These are phyloP conservation scores for Rafetus swinhoei DNA, from an alignment of 2,113 vertebrate species.

Conservation along the genomic window DNA sequence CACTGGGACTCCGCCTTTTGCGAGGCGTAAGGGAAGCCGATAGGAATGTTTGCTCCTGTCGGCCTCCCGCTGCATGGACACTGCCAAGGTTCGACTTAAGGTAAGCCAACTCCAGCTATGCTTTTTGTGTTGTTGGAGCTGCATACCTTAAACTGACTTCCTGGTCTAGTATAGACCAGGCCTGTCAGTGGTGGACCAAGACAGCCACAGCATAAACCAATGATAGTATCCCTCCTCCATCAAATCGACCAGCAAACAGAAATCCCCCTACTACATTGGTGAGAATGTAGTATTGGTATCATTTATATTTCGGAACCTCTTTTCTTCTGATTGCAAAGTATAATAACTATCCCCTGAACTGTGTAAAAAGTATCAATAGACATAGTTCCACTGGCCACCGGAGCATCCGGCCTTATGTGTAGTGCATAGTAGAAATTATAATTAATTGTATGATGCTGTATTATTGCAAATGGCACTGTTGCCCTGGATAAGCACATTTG, in stretches of 20 bases:
- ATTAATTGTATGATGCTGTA: neutral
- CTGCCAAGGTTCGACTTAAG: no score
- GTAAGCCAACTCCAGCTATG: no score
- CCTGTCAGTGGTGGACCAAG: neutral
- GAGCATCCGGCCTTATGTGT: neutral
- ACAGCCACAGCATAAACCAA: neutral
- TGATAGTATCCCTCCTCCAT: neutral
- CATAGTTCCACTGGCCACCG: neutral
- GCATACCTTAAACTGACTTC: no score
- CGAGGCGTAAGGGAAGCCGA: no score
- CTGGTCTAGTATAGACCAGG: no score
- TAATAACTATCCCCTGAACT: neutral
- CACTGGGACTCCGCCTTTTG: no score
- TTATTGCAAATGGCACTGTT: neutral
- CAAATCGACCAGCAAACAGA: neutral
- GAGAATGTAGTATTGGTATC: neutral
- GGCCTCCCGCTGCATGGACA: no score
- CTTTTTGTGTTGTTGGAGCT: no score
- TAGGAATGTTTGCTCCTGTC: no score
- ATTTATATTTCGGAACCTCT: neutral
- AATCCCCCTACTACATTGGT: neutral
- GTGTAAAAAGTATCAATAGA: neutral
- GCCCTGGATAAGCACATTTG: neutral
- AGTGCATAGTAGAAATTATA: neutral
- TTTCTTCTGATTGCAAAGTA: neutral